Conservation (phyloP, 2,797 vertebrate species). For the Craterocephalus amniculus region DNA sequence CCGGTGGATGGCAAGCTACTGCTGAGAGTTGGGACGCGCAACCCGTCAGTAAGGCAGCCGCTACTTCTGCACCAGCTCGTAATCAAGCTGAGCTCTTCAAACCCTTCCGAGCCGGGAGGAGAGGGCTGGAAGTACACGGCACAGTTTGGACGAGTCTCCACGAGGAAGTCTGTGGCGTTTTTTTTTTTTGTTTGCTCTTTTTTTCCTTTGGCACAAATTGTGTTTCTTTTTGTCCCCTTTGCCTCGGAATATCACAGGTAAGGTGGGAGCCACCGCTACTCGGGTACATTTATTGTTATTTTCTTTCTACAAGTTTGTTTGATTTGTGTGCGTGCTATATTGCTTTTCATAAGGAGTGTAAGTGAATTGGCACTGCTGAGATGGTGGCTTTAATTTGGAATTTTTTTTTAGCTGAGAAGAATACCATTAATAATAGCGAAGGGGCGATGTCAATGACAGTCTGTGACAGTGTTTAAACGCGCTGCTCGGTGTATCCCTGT, state of each 20-base stretch:
- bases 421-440: conserved; percentile 43
- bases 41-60: conserved; percentile 33
- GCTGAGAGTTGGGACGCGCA: conserved; percentile 68
- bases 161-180: conserved; percentile 55
- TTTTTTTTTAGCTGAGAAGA: conserved; percentile 60
- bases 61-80: conserved; percentile 27
- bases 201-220: conserved; percentile 23
- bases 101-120: conserved; percentile 28
- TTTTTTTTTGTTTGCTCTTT: conserved; percentile 2
- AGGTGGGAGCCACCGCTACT: conserved; percentile 32
- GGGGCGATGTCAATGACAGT: conserved; percentile 60
- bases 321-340: conserved; percentile 14
- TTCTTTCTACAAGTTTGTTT: conserved; percentile 48
- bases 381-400: conserved; percentile 33
- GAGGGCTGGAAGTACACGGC: conserved; percentile 68
- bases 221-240: conserved; percentile 31
- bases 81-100: conserved; percentile 38
- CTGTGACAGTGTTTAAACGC: conserved; percentile 59
- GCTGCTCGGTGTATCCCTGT: conserved; percentile 23
- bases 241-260: conserved; percentile 78
- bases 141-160: conserved; percentile 61
- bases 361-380: conserved; percentile 22
- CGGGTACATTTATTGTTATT: neutral
- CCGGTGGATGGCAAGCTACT: conserved; percentile 74
- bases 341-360: conserved; percentile 12